Percentiles rank a stretch among this genome's conserved stretches.
phyloP scores from a whole-genome alignment of 2,113 vertebrate genomes.

The Clarias gariepinus region DNA sequence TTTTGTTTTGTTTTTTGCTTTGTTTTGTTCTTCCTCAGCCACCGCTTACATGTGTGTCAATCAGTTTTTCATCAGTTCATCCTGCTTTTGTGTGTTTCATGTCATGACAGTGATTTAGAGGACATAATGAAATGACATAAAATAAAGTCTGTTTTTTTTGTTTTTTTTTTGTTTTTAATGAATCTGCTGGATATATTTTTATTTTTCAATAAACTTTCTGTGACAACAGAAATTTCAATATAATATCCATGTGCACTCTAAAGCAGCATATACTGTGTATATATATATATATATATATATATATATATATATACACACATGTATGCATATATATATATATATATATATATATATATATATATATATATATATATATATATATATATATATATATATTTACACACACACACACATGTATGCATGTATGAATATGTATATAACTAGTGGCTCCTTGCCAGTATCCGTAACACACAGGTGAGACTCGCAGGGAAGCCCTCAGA shows the following conservation, averaged over 20 bases:
- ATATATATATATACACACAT: not conserved
- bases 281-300: not conserved
- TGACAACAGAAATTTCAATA: constrained; percentile 70
- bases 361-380: too few species aligned
- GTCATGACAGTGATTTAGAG: constrained; percentile 22
- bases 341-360: too few species aligned
- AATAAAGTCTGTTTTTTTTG: constrained; percentile 13
- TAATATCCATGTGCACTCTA: constrained; percentile 63
- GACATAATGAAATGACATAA: constrained; percentile 34
- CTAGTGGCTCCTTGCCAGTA: not conserved
- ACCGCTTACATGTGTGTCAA: not conserved
- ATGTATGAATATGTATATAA: not conserved
- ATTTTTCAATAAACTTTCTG: constrained; percentile 99
- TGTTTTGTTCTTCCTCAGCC: not conserved
- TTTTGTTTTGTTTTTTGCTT: not conserved
- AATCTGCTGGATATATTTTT: constrained; percentile 89
- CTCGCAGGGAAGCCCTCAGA: not conserved
- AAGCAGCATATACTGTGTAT: constrained; percentile 55
- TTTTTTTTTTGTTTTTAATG: constrained; percentile 59
- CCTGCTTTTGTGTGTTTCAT: constrained; percentile 21
- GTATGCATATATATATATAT: too few species aligned
- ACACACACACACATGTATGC: too few species aligned
- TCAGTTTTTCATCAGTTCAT: constrained; percentile 39
- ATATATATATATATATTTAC: too few species aligned
- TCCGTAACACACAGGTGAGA: not conserved